These are phyloP conservation scores for Nibea coibor DNA, from an alignment of 2,113 vertebrate species.

Conservation along the genomic window DNA sequence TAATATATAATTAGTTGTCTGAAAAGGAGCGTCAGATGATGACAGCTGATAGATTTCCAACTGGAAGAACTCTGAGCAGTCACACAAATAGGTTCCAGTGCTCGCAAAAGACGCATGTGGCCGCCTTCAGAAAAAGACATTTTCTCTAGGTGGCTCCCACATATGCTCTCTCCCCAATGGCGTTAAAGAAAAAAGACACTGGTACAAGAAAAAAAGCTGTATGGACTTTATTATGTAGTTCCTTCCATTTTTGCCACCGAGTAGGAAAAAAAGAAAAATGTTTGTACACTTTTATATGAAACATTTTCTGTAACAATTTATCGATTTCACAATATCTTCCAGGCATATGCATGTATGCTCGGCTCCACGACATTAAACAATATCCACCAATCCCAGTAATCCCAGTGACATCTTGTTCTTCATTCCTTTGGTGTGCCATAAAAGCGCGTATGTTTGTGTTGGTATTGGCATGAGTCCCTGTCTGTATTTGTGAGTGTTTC, in stretches of 20 bases:
- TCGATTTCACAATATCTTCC: conserved; percentile 41
- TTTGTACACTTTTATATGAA: conserved; percentile 25
- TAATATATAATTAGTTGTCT: too few species aligned
- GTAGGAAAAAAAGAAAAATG: background rate
- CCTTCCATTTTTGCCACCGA: background rate
- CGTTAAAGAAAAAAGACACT: too few species aligned
- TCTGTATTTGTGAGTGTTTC: conserved; percentile 72
- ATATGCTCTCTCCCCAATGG: too few species aligned
- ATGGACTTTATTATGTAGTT: background rate
- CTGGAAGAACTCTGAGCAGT: too few species aligned
- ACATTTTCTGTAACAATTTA: conserved; percentile 13
- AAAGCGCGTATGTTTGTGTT: conserved; percentile 72
- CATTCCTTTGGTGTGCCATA: conserved; percentile 66
- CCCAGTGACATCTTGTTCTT: conserved; percentile 70
- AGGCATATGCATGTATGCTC: conserved; percentile 4
- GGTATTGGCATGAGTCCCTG: conserved; percentile 58
- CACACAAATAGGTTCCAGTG: too few species aligned
- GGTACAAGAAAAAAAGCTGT: too few species aligned
- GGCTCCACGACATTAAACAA: conserved; percentile 54
- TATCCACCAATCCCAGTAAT: conserved; percentile 48
- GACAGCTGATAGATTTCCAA: too few species aligned
- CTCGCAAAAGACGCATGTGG: too few species aligned
- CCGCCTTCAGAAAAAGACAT: too few species aligned
- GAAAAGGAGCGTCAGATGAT: too few species aligned
- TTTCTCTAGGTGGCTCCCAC: too few species aligned